Evolutionary conservation across 1,140 invertebrate species (phyloP).

Genomic region (Drosophila leontia): DNA sequence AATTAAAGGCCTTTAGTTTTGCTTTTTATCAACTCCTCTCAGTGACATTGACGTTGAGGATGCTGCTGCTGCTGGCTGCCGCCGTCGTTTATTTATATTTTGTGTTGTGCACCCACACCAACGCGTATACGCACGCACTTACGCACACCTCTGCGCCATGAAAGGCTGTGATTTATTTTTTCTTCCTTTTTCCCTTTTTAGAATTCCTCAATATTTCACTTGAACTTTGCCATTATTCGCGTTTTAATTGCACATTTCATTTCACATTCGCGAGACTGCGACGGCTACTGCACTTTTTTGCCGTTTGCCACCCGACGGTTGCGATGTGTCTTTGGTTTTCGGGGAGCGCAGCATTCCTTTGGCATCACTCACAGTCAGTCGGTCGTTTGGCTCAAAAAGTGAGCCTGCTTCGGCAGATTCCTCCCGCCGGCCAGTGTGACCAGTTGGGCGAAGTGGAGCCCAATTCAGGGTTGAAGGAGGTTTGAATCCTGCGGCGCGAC

Average conservation of each 20-base stretch:
- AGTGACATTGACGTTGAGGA: conserved; percentile 69
- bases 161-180: conserved; percentile 29
- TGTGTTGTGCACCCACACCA: conserved; percentile 64
- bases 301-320: conserved; percentile 14
- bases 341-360: conserved; percentile 43
- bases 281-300: conserved; percentile 25
- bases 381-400: conserved; percentile 11
- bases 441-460: conserved; percentile 11
- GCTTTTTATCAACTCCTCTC: conserved; percentile 80
- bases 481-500: conserved; percentile 30
- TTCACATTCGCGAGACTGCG: conserved; percentile 15
- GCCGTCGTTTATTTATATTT: conserved; percentile 75
- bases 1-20: conserved; percentile 80
- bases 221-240: conserved; percentile 34
- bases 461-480: conserved; percentile 34
- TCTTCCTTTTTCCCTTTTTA: conserved; percentile 24
- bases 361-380: conserved; percentile 34
- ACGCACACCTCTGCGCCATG: conserved; percentile 33
- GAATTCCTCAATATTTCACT: conserved; percentile 29
- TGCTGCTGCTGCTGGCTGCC: conserved; percentile 6
- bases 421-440: conserved; percentile 30
- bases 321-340: conserved; percentile 22
- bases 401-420: conserved; percentile 43
- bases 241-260: conserved; percentile 40
- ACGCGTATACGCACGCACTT: conserved; percentile 24